Evolutionary conservation across 2,888 invertebrate species (phyloP).

Genomic region (Lasioglossum oenotherae): DNA sequence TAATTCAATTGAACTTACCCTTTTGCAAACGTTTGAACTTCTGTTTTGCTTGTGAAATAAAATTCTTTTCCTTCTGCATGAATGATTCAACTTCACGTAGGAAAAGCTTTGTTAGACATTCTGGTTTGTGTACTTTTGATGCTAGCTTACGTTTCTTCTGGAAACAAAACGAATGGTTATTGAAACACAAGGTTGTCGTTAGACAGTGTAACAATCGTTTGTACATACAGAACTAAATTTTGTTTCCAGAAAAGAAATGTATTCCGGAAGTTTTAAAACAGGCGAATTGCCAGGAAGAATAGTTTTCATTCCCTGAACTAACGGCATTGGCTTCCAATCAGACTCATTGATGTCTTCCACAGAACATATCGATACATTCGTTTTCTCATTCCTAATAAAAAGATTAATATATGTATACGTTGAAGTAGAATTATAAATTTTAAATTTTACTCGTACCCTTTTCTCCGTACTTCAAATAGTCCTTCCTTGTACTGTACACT

Average conservation of each 20-base stretch:
- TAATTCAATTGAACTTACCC: conserved; percentile 33
- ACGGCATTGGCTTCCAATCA: conserved; percentile 76
- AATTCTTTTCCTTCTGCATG: conserved; percentile 65
- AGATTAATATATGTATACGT: conserved; percentile 19
- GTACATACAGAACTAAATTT: conserved; percentile 60
- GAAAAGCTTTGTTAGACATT: conserved; percentile 59
- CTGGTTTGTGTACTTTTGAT: conserved; percentile 39
- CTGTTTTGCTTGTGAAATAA: conserved; percentile 61
- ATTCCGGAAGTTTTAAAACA: conserved; percentile 75
- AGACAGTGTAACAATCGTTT: conserved; percentile 8
- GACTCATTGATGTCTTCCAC: conserved; percentile 23
- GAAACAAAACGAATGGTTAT: neutral
- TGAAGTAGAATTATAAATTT: conserved; percentile 10
- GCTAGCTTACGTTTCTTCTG: conserved; percentile 71
- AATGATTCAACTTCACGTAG: conserved; percentile 64
- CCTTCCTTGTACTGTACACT: conserved; percentile 3
- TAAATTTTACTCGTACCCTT: conserved; percentile 39
- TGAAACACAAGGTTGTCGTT: neutral
- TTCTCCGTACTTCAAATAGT: conserved; percentile 21
- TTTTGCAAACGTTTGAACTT: conserved; percentile 39
- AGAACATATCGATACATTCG: conserved; percentile 23
- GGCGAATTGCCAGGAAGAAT: conserved; percentile 62
- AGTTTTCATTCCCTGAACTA: conserved; percentile 73
- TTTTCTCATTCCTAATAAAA: conserved; percentile 46
- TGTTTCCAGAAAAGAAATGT: conserved; percentile 69